phyloP scores from a whole-genome alignment of 2,113 vertebrate genomes.

The Conger conger region DNA sequence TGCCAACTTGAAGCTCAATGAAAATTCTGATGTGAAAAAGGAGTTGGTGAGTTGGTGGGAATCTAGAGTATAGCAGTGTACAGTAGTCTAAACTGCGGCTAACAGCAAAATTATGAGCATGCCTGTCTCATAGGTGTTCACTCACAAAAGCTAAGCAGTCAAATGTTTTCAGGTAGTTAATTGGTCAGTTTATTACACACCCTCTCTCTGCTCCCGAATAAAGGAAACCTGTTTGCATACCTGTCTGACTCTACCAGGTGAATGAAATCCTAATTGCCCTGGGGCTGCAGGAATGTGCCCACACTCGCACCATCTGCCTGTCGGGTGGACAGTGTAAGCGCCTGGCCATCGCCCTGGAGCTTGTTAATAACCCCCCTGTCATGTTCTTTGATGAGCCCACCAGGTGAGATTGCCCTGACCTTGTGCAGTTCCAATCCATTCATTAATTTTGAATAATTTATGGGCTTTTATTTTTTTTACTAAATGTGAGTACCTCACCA shows the following conservation, averaged over 20 bases:
- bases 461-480: too few relatives aligned
- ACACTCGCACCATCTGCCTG: conserved; percentile 85
- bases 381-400: conserved; percentile 99
- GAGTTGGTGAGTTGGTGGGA: conserved; percentile 79
- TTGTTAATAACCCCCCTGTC: conserved; percentile 96
- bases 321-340: conserved; percentile 94
- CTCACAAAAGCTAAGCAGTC: too few relatives aligned
- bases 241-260: conserved; percentile 69
- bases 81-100: background rate
- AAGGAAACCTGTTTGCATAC: background rate
- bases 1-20: conserved; percentile 90
- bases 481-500: background rate
- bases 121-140: background rate
- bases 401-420: conserved; percentile 72
- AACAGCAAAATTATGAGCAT: background rate
- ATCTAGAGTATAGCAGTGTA: background rate
- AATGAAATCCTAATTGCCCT: conserved; percentile 94
- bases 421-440: background rate
- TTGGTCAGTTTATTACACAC: too few relatives aligned
- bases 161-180: too few relatives aligned
- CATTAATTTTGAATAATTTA: too few relatives aligned
- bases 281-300: conserved; percentile 87
- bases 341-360: conserved; percentile 91
- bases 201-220: background rate
- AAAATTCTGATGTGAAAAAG: conserved; percentile 92